Conservation (phyloP, 1,140 invertebrate species). For the Pseudachorutes palmiensis region DNA sequence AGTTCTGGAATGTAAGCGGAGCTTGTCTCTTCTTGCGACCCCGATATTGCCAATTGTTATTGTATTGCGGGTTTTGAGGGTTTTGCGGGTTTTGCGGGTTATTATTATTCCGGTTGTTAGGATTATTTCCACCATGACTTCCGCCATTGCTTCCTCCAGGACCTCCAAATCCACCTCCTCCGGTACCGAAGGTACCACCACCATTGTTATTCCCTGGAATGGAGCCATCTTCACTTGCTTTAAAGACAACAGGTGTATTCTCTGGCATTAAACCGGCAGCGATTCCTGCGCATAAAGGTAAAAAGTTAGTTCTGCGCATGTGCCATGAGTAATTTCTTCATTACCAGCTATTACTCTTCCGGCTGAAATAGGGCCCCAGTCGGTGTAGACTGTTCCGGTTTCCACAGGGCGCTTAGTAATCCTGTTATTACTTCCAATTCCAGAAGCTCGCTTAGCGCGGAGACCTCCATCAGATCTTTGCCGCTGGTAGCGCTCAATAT, state of each 20-base stretch:
- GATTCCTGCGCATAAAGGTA: too few relatives aligned
- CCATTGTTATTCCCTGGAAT: neutral
- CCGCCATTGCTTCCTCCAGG: slow-evolving; percentile 2
- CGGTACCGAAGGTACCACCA: slow-evolving; percentile 2
- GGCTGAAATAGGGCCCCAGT: slow-evolving; percentile 28
- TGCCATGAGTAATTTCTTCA: too few relatives aligned
- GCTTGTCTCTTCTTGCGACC: slow-evolving; percentile 23
- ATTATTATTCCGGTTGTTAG: slow-evolving; percentile 1
- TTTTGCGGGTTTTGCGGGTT: neutral
- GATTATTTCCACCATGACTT: neutral
- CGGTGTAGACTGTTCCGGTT: slow-evolving; percentile 29
- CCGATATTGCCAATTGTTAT: neutral
- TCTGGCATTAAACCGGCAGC: slow-evolving; percentile 27
- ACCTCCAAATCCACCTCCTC: neutral
- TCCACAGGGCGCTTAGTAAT: slow-evolving; percentile 30
- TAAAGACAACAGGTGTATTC: slow-evolving; percentile 5
- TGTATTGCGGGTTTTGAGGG: neutral
- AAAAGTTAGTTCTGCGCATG: too few relatives aligned
- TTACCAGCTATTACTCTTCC: slow-evolving; percentile 31
- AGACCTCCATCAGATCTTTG: neutral
- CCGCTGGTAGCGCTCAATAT: neutral
- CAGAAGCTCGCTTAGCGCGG: slow-evolving; percentile 5
- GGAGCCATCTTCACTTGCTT: neutral
- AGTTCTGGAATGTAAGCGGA: slow-evolving; percentile 13
- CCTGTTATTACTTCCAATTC: neutral